These are phyloP conservation scores for Adelphocoris suturalis DNA, from an alignment of 2,888 invertebrate genomes.

Conservation along the genomic window DNA sequence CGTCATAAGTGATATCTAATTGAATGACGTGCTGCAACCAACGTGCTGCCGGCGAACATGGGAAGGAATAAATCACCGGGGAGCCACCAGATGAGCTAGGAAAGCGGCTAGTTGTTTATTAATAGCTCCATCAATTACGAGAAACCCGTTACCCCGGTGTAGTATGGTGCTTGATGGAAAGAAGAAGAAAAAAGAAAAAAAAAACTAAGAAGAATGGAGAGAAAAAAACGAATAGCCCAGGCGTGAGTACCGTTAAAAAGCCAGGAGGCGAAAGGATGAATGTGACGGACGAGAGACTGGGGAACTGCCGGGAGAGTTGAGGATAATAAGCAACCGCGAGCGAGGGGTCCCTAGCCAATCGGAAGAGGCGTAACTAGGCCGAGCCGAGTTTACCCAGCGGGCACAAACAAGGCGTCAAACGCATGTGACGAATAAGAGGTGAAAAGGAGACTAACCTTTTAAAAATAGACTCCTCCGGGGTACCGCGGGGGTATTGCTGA, in stretches of 20 bases:
- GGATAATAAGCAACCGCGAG: background rate
- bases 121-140: constrained; percentile 31
- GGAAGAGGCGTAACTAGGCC: constrained; percentile 19
- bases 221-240: background rate
- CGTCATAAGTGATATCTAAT: too few species aligned
- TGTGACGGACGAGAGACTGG: constrained; percentile 7
- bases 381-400: constrained; percentile 9
- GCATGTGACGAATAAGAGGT: constrained; percentile 26
- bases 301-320: constrained; percentile 27
- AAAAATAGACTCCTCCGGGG: constrained; percentile 26
- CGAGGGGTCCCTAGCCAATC: constrained; percentile 29
- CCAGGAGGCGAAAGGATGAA: constrained; percentile 9
- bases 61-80: background rate
- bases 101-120: background rate
- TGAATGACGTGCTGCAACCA: too few species aligned
- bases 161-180: constrained; percentile 3
- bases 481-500: background rate
- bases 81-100: background rate
- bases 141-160: constrained; percentile 18
- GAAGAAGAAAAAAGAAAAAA: background rate
- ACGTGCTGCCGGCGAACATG: background rate
- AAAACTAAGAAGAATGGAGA: background rate
- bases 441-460: constrained; percentile 15
- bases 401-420: constrained; percentile 24
- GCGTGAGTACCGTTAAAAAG: constrained; percentile 39